Evolutionary conservation across 2,888 invertebrate genomes (phyloP).

Genomic region (Bombyx huttoni): DNA sequence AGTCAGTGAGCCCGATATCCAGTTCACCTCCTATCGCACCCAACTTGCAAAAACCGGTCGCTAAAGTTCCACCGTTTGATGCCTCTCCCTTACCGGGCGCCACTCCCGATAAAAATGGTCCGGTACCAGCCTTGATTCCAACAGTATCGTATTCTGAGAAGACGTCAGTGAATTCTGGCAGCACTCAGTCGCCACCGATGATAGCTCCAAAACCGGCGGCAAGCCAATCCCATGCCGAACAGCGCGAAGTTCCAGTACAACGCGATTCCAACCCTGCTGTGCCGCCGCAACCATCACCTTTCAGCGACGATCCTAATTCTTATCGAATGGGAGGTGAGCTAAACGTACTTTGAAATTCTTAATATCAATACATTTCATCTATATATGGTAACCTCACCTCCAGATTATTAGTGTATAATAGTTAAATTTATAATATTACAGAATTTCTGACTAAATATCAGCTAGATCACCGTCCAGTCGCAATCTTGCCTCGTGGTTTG

Average conservation of each 20-base stretch:
- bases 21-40: slow-evolving; percentile 27
- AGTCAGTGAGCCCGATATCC: slow-evolving; percentile 40
- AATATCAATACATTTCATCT: no score
- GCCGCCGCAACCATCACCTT: slow-evolving; percentile 57
- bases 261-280: slow-evolving; percentile 44
- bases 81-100: slow-evolving; percentile 43
- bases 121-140: slow-evolving; percentile 14
- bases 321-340: slow-evolving; percentile 80
- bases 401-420: no score
- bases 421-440: slow-evolving; percentile 38
- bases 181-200: slow-evolving; percentile 20
- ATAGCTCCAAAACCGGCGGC: slow-evolving; percentile 19
- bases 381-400: no score
- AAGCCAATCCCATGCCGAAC: slow-evolving; percentile 17
- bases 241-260: slow-evolving; percentile 23
- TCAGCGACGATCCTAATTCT: slow-evolving; percentile 76
- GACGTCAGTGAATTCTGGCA: slow-evolving; percentile 44
- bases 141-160: slow-evolving; percentile 46
- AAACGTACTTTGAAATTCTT: background rate
- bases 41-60: slow-evolving; percentile 69
- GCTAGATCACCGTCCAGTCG: slow-evolving; percentile 83
- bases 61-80: slow-evolving; percentile 74
- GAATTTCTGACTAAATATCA: slow-evolving; percentile 83
- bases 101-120: slow-evolving; percentile 20
- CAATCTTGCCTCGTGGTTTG: slow-evolving; percentile 90